A percentile compares a stretch with the other conserved stretches of the same genome.
These are phyloP conservation scores for Polyergus mexicanus DNA, from an alignment of 1,140 invertebrate genomes.

Conservation along the genomic window DNA sequence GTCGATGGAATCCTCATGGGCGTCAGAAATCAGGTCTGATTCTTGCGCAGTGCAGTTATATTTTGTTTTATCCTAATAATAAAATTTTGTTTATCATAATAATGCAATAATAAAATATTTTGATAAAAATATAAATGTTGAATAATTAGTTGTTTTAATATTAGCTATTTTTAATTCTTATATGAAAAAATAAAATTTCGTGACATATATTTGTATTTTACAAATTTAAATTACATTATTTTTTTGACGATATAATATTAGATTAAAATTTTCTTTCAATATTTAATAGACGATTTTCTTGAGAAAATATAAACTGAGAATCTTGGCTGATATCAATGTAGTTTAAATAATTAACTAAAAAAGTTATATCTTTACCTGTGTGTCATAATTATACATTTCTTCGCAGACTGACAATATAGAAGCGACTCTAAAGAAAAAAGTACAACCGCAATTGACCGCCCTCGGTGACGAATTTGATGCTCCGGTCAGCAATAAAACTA, in stretches of 20 bases:
- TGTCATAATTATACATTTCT: slow-evolving; percentile 26
- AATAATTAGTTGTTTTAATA: background rate
- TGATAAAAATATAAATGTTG: background rate
- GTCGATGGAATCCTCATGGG: slow-evolving; percentile 92
- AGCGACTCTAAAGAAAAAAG: slow-evolving; percentile 89
- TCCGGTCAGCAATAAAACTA: slow-evolving; percentile 91
- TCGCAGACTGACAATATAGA: slow-evolving; percentile 87
- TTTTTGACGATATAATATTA: background rate
- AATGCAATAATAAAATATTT: slow-evolving; percentile 4
- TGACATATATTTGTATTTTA: background rate
- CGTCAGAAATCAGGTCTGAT: slow-evolving; percentile 91
- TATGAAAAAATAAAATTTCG: background rate
- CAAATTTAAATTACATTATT: background rate
- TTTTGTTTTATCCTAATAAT: background rate
- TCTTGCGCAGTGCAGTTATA: background rate
- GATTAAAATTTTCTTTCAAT: background rate
- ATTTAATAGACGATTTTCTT: slow-evolving; percentile 16
- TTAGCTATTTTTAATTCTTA: background rate
- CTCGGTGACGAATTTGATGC: slow-evolving; percentile 91
- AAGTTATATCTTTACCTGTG: background rate
- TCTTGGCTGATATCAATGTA: background rate
- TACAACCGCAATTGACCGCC: slow-evolving; percentile 90
- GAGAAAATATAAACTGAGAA: background rate
- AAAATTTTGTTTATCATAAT: background rate
- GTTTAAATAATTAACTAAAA: slow-evolving; percentile 1